phyloP scores from a whole-genome alignment of 2,113 vertebrate genomes.

The Saguinus imperator region DNA sequence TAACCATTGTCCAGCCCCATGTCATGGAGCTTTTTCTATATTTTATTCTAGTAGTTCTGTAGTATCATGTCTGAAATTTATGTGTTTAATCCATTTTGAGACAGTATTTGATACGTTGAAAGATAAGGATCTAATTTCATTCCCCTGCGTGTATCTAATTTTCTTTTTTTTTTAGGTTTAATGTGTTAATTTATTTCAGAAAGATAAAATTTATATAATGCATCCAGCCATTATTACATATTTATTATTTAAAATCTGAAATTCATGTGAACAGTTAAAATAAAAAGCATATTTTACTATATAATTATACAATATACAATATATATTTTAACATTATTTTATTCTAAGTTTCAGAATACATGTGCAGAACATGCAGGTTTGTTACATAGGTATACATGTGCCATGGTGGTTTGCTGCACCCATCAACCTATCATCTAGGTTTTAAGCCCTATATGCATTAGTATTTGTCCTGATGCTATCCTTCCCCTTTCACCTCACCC shows the following conservation, averaged over 20 bases:
- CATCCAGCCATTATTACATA: neutral
- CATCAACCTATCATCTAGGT: too few species aligned
- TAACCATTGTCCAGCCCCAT: neutral
- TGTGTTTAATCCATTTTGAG: neutral
- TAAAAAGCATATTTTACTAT: neutral
- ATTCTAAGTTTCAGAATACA: neutral
- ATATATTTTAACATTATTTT: neutral
- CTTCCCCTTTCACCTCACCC: too few species aligned
- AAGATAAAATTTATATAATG: neutral
- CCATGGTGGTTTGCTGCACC: too few species aligned
- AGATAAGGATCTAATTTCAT: neutral
- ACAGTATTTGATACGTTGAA: neutral
- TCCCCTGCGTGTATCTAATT: neutral
- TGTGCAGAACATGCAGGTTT: too few species aligned
- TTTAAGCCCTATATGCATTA: too few species aligned
- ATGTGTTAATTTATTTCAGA: constrained; percentile 18
- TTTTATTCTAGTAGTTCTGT: neutral
- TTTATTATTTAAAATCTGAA: constrained; percentile 21
- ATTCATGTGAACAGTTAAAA: neutral
- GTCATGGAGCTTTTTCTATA: neutral
- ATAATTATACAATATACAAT: neutral
- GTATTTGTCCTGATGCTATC: too few species aligned
- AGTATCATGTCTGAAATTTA: neutral
- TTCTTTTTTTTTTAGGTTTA: neutral
- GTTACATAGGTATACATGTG: too few species aligned